A percentile compares a stretch with the other conserved stretches of the same genome.
phyloP scores from a whole-genome alignment of 1,140 invertebrate genomes.

The Helicoverpa armigera region DNA sequence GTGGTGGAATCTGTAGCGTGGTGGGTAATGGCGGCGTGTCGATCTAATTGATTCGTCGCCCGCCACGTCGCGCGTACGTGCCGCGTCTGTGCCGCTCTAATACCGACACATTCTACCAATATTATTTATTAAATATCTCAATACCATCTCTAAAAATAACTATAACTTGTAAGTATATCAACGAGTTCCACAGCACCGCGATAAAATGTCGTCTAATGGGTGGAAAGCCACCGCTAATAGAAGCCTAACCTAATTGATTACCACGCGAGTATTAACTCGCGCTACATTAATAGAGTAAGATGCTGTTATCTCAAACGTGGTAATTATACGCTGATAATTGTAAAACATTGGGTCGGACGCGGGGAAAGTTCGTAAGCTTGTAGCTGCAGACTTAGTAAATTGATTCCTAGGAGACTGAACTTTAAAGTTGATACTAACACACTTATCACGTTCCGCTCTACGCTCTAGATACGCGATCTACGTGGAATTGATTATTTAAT shows the following conservation, averaged over 20 bases:
- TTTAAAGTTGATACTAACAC: conserved; percentile 4
- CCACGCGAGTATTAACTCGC: conserved; percentile 18
- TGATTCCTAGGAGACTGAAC: conserved; percentile 14
- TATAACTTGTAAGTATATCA: too few species aligned
- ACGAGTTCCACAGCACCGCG: too few species aligned
- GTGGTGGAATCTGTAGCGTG: conserved; percentile 49
- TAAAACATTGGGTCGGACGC: background rate
- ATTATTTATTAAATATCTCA: background rate
- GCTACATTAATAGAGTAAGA: conserved; percentile 26
- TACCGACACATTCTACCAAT: background rate
- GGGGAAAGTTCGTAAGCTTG: background rate
- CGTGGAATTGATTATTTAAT: conserved; percentile 17
- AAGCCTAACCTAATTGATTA: conserved; percentile 30
- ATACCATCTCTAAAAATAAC: background rate
- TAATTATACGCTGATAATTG: conserved; percentile 33
- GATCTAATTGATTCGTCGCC: conserved; percentile 60
- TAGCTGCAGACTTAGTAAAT: conserved; percentile 21
- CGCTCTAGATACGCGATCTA: background rate
- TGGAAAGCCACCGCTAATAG: conserved; percentile 1
- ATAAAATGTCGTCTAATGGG: conserved; percentile 8
- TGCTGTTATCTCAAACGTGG: conserved; percentile 15
- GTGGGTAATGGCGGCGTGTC: conserved; percentile 52
- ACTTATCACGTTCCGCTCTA: conserved; percentile 8
- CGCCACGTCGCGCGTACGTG: background rate
- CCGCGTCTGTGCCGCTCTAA: background rate